Evolutionary conservation across 2,888 invertebrate genomes (phyloP).

Genomic region (Ectemnius continuus): DNA sequence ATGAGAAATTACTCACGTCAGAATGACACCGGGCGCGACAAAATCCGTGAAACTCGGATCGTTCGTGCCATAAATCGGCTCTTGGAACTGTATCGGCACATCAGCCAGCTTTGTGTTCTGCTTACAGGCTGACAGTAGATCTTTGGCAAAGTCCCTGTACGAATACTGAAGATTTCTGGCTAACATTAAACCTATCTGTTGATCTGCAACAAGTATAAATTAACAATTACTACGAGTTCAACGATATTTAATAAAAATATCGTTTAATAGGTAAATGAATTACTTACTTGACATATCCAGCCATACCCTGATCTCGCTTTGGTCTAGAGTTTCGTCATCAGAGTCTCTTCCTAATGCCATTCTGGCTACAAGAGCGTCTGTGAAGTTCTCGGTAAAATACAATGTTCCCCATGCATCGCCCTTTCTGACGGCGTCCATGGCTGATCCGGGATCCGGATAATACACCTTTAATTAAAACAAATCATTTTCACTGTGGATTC

Average conservation of each 20-base stretch:
- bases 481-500: not conserved
- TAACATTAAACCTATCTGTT: slow-evolving; percentile 94
- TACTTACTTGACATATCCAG: slow-evolving; percentile 92
- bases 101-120: slow-evolving; percentile 92
- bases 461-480: slow-evolving; percentile 75
- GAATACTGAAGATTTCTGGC: slow-evolving; percentile 91
- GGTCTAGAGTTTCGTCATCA: slow-evolving; percentile 91
- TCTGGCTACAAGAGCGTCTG: slow-evolving; percentile 90
- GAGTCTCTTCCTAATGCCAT: slow-evolving; percentile 89
- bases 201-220: slow-evolving; percentile 81
- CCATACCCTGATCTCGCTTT: slow-evolving; percentile 93
- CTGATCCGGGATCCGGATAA: slow-evolving; percentile 84
- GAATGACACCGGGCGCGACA: slow-evolving; percentile 96
- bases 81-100: slow-evolving; percentile 92
- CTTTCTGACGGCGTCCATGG: slow-evolving; percentile 84
- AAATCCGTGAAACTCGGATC: slow-evolving; percentile 97
- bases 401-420: slow-evolving; percentile 94
- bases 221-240: not conserved
- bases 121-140: slow-evolving; percentile 85
- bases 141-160: slow-evolving; percentile 90
- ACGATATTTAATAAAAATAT: not conserved
- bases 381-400: slow-evolving; percentile 93
- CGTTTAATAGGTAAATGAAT: not conserved
- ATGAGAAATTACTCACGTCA: slow-evolving; percentile 85
- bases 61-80: slow-evolving; percentile 92